Base-by-base conservation (phyloP, 2,113 vertebrate genomes). In the Sander lucioperca region DNA sequence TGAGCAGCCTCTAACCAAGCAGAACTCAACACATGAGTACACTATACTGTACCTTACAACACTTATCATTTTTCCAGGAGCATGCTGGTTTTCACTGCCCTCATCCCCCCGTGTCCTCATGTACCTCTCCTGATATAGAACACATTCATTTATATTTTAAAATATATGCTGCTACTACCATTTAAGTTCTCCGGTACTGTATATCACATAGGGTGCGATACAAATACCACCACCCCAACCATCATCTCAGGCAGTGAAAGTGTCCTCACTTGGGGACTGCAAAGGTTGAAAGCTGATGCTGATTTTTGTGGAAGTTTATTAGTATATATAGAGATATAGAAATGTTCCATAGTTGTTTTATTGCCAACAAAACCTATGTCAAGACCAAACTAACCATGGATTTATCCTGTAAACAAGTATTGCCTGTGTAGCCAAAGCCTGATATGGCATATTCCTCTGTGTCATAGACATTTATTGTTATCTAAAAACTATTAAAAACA, bases 131-230 rank as follows among this genome's bases (percentile, higher is more conserved):
- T 45, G 23, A 82, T 76, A 77, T 33, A 66, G 18, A 69, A 64
- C 48, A 58, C 23, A 15, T 53, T 83, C 43, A 85, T 84, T 58
- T 33, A 70, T 70, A 88, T 86, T 88, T 77, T 0, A 9, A 56
- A 77, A 58, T 33, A 13, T 63, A 13, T 36, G 43, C 25, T 58
- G 5, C 9, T n/a, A 21, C 51, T 39, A 23, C 30, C 3, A 64
- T 64, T 64, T 19, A 36, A 12, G 21, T 8, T 51, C 25, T 62
- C 27, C 6, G 5, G 39, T 39, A 39, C 9, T 39, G 57, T 51
- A 23, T 18, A n/a, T 59, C 5, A 33, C 47, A 36, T n/a, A 50
- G 25, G 59, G 25, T 23, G 10, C 5, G 8, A 63, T 25, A 74
- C 4, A 63, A 63, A n/a, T 33, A 12, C 7, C 2, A 54, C 16